Percentiles rank a stretch among this genome's conserved stretches.
Conservation (phyloP, 2,113 vertebrate genomes). For the Mola mola region DNA sequence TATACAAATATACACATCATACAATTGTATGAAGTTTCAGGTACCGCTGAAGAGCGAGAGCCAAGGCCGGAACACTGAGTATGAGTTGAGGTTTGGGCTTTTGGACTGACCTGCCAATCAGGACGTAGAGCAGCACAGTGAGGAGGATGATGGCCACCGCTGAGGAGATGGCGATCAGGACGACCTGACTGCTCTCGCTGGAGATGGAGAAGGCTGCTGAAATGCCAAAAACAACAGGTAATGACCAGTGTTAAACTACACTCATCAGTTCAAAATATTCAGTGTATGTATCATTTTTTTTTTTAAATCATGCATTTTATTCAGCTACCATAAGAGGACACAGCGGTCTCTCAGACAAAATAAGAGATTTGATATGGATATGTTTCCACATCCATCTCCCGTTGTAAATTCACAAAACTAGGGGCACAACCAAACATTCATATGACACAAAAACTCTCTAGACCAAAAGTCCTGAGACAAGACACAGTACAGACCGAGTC, state of each 20-base stretch:
- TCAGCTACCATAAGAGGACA: not conserved
- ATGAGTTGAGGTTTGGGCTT: not conserved
- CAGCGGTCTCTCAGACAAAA: too few species aligned
- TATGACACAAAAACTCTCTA: too few species aligned
- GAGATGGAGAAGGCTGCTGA: conserved; percentile 96
- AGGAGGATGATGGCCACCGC: conserved; percentile 94
- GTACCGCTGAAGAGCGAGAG: not conserved
- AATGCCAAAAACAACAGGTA: conserved; percentile 35
- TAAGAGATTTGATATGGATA: too few species aligned
- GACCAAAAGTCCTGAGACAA: too few species aligned
- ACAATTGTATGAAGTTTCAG: too few species aligned
- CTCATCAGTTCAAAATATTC: too few species aligned
- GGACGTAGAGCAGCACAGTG: conserved; percentile 90
- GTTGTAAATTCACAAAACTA: too few species aligned
- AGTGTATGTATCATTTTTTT: too few species aligned
- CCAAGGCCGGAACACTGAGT: not conserved
- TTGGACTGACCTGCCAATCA: conserved; percentile 92
- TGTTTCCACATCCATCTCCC: too few species aligned
- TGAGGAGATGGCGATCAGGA: conserved; percentile 94
- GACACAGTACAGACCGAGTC: too few species aligned
- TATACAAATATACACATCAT: too few species aligned
- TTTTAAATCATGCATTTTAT: not conserved
- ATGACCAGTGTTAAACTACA: not conserved
- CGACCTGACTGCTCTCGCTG: conserved; percentile 95
- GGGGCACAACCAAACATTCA: too few species aligned